Percentiles rank a stretch among this genome's conserved stretches.
These are phyloP conservation scores for Gymnogyps californianus DNA, from an alignment of 2,113 vertebrate species.

Conservation along the genomic window DNA sequence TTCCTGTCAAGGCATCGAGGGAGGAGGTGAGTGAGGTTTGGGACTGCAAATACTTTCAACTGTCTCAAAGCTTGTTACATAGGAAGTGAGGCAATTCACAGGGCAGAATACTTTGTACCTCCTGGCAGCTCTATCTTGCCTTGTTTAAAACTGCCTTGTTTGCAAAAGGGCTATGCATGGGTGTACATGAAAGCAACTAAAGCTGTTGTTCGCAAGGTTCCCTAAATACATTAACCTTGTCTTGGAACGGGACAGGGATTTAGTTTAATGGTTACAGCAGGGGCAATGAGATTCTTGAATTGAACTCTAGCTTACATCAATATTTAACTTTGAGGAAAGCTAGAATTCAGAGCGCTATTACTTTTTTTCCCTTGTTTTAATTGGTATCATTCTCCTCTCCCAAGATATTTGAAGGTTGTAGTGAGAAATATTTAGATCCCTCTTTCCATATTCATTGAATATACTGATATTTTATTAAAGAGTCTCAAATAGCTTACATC, in stretches of 20 bases:
- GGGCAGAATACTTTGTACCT: constrained; percentile 35
- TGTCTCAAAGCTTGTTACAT: not conserved
- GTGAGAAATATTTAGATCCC: not conserved
- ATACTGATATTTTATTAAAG: constrained; percentile 56
- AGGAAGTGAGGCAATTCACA: constrained; percentile 17
- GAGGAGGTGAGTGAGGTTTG: not conserved
- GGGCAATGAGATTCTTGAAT: not conserved
- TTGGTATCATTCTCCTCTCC: constrained; percentile 15
- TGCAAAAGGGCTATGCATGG: constrained; percentile 36
- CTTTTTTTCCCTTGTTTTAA: not conserved
- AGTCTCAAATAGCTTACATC: constrained; percentile 45
- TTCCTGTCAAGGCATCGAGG: not conserved
- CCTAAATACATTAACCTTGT: constrained; percentile 37
- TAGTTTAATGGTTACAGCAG: constrained; percentile 22
- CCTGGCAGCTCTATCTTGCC: constrained; percentile 30
- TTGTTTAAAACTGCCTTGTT: constrained; percentile 45
- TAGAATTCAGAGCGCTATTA: not conserved
- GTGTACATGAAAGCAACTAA: constrained; percentile 39
- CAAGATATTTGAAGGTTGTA: not conserved
- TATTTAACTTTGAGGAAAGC: constrained; percentile 41
- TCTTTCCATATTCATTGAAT: constrained; percentile 50
- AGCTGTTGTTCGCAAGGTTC: not conserved
- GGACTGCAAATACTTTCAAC: not conserved
- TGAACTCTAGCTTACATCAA: not conserved
- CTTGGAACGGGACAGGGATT: constrained; percentile 3